Evolutionary conservation across 2,888 invertebrate species (phyloP), one percentile per base, ranked within the genome.

Genomic region (Serripes groenlandicus): DNA sequence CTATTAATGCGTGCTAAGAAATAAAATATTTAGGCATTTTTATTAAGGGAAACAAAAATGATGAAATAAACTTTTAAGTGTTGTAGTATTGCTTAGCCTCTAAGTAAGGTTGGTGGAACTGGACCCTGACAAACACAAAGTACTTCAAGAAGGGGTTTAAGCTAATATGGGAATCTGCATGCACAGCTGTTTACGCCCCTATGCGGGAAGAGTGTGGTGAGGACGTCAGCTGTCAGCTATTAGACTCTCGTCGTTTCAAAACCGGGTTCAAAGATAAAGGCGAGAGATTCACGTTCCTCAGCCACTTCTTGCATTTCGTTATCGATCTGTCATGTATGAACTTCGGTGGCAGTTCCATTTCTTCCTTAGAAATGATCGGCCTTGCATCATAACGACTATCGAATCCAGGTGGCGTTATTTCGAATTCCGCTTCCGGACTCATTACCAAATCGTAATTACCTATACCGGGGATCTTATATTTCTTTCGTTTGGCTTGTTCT

Each of bases 381-480:
- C 78, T 52, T 42, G 68, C 28, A 66, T 81, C 75, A 52, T 85
- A 85, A 11, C 85, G 70, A 34, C 75, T 78, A 28, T 85, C 85
- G 73, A 81, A 85, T 26, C 85, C 85, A 42, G 78, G 78, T 26
- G 85, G 85, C n/a, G 85, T 85, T n/a, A 85, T 85, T 71, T 85
- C 85, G 73, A 85, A 85, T 11, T 81, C 85, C 21, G 54, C 37
- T 26, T 81, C 85, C 37, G 85, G 81, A 72, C 78, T 81, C 26
- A 74, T 75, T 3, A 81, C 72, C 34, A 85, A 58, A 64, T 81
- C 75, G 58, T 81, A 85, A 49, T 85, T 85, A 3, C 85, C 85
- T 30, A 85, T 81, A 49, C 85, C 85, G 2, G 85, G 85, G 34
- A 85, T 78, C 78, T 78, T 85, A 58, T 78, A 78, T 35, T 85